Conservation (phyloP, 2,113 vertebrate genomes). For the Myotis davidii region DNA sequence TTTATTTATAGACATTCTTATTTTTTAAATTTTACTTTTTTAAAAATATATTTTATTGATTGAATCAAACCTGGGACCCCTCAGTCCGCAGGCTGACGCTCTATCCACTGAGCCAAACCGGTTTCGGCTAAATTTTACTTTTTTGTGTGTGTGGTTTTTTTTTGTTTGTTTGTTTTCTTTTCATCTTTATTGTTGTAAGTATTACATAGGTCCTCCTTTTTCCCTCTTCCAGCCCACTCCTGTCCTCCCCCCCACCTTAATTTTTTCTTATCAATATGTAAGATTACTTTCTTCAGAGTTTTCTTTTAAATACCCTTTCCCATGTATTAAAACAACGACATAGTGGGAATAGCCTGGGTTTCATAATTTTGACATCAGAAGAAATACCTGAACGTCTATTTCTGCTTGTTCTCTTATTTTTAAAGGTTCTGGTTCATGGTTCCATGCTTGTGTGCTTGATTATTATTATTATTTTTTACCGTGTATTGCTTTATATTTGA, state of each 20-base stretch:
- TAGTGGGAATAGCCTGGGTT: not conserved
- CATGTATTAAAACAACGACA: not conserved
- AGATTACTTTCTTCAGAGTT: not conserved
- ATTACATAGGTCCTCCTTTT: too few relatives aligned
- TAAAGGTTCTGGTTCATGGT: not conserved
- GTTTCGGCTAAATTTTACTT: too few relatives aligned
- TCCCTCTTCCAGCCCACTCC: too few relatives aligned
- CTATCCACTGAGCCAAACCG: too few relatives aligned
- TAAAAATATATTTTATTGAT: too few relatives aligned
- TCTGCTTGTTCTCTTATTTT: constrained; percentile 33
- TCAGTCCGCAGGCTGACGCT: too few relatives aligned
- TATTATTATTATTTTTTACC: not conserved
- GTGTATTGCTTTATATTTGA: constrained; percentile 12
- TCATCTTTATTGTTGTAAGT: too few relatives aligned
- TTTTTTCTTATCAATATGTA: not conserved
- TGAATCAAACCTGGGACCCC: too few relatives aligned
- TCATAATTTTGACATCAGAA: constrained; percentile 27
- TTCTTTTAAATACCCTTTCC: not conserved
- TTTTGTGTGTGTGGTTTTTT: not conserved
- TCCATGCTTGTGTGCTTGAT: not conserved
- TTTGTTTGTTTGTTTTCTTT: too few relatives aligned
- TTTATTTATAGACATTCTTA: constrained; percentile 39
- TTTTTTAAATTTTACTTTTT: not conserved
- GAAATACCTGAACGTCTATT: constrained; percentile 10
- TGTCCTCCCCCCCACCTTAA: too few relatives aligned